Base-by-base conservation (phyloP, 2,797 vertebrate genomes). In the Cetoscarus ocellatus region DNA sequence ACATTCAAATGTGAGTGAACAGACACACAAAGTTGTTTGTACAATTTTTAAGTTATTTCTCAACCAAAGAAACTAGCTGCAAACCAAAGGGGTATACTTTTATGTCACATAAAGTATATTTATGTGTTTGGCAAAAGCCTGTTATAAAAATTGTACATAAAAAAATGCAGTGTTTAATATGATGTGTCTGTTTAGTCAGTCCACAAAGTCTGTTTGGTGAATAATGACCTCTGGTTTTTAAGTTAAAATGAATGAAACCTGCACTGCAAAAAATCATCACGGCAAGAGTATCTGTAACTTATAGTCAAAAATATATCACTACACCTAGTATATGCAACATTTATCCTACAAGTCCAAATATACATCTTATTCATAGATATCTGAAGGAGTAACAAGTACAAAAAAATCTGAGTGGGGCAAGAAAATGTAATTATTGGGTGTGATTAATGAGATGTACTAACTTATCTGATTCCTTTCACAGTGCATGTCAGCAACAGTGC, bases 1-100 rank as follows among this genome's bases (percentile, higher is more conserved):
- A 70, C 61, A 72, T 61, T 81, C 57, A 49, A 18, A 18, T 7
- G 36, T 55, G 56, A 64, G 44, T 38, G 34, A 13, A 54, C 47
- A 63, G 45, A 70, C 59, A 77, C 57, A 58, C 42, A 64, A 47
- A 75, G 14, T 47, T 43, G 49, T 66, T 70, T 73, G 67, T 61
- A 69, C 39, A 18, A n/a, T 40, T 12, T 65, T 67, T 54, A 63
- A 55, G 70, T 40, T 70, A n/a, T 68, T 51, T 44, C 18, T 67
- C 18, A 70, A 63, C 38, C 38, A 62, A 67, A 8, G 5, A 50
- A 18, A 38, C 17, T 19, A 61, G 39, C 34, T 71, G 17, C 34
- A 79, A 82, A 83, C 71, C 86, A 87, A 86, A 85, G 67, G 79
- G 19, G 70, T 48, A 67, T 63, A 67, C 65, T 72, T 66, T 78